Conservation (phyloP, 1,140 invertebrate species). For the Bactericera cockerelli region DNA sequence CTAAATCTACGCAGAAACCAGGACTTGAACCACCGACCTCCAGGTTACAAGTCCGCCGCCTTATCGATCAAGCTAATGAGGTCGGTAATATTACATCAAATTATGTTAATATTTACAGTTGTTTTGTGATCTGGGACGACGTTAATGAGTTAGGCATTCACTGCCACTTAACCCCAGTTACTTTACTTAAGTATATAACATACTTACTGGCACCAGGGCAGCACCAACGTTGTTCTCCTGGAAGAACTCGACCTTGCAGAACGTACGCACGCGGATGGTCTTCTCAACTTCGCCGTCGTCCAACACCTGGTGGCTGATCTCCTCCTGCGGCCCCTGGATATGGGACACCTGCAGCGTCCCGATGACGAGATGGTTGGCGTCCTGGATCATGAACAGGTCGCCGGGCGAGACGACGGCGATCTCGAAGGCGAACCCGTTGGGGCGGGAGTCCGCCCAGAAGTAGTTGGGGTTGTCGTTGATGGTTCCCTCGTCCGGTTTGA, state of each 20-base stretch:
- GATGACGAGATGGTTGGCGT: slow-evolving; percentile 41
- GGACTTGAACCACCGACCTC: no score
- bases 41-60: no score
- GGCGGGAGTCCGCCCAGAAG: slow-evolving; percentile 60
- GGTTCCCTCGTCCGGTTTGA: slow-evolving; percentile 41
- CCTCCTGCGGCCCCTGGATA: slow-evolving; percentile 34
- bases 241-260: slow-evolving; percentile 50
- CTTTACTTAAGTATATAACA: no score
- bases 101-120: no score
- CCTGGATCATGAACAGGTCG: slow-evolving; percentile 51
- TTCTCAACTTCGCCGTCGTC: slow-evolving; percentile 38
- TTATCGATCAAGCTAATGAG: no score
- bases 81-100: no score
- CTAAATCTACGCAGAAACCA: no score
- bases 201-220: slow-evolving; percentile 35
- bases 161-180: no score
- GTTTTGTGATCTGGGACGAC: no score
- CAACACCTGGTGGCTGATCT: slow-evolving; percentile 29
- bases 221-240: slow-evolving; percentile 36
- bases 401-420: slow-evolving; percentile 47
- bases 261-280: slow-evolving; percentile 40
- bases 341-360: slow-evolving; percentile 43
- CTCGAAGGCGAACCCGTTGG: slow-evolving; percentile 55
- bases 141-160: no score
- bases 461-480: slow-evolving; percentile 51